phyloP scores from a whole-genome alignment of 2,797 vertebrate species.

The Podargus strigoides region DNA sequence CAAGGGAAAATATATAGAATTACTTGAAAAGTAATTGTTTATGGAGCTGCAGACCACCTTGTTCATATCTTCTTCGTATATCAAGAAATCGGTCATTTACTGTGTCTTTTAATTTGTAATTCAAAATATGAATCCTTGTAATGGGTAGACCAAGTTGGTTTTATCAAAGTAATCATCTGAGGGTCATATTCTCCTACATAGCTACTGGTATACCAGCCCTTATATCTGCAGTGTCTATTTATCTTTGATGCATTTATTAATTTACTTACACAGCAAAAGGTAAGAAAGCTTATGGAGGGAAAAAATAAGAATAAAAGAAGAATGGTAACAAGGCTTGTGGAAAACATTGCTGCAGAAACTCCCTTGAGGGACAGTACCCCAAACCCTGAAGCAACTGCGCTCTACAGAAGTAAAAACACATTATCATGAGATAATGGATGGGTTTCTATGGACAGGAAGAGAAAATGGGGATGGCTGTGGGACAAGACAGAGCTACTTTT shows the following conservation, averaged over 20 bases:
- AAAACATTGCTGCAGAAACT: background rate
- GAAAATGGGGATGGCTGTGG: background rate
- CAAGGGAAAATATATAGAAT: background rate
- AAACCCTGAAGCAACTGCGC: background rate
- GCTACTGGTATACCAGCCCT: background rate
- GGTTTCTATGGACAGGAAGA: background rate
- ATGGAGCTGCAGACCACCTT: background rate
- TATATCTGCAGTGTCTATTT: background rate
- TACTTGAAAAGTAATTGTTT: slow-evolving; percentile 1
- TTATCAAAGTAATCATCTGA: background rate
- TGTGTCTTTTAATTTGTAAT: slow-evolving; percentile 6
- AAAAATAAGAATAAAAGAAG: background rate
- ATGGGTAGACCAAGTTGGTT: background rate
- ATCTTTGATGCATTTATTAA: background rate
- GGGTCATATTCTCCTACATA: background rate
- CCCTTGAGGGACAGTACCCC: background rate
- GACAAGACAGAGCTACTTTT: background rate
- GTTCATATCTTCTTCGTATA: background rate
- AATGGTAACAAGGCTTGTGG: background rate
- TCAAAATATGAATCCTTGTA: background rate
- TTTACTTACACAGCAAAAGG: background rate
- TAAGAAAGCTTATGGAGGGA: background rate
- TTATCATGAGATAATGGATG: background rate
- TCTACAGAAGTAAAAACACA: background rate
- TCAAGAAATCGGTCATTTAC: background rate